A percentile compares a stretch with the other conserved stretches of the same genome.
Evolutionary conservation across 2,888 invertebrate species (phyloP).

Genomic region (Charanyca ferruginea): DNA sequence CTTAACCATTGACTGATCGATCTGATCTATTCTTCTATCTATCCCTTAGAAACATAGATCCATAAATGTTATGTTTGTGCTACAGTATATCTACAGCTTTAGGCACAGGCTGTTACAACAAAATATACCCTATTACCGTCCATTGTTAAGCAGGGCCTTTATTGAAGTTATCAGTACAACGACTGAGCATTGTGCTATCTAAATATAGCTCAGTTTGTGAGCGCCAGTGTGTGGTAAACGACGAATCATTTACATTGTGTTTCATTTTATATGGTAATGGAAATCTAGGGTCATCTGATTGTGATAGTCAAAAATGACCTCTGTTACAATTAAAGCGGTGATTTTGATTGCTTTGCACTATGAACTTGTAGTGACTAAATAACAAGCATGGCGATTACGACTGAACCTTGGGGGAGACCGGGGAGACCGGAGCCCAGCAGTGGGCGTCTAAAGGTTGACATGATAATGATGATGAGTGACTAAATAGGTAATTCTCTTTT

Average conservation of each 20-base stretch:
- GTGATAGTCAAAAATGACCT: slow-evolving; percentile 26
- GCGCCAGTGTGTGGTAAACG: slow-evolving; percentile 28
- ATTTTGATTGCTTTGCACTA: slow-evolving; percentile 10
- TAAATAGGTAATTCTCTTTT: neutral
- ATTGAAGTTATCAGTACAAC: slow-evolving; percentile 51
- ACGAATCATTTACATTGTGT: slow-evolving; percentile 51
- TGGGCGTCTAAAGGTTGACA: too few species aligned
- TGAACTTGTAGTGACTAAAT: too few species aligned
- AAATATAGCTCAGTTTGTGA: slow-evolving; percentile 54
- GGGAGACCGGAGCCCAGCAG: too few species aligned
- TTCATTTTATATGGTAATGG: slow-evolving; percentile 44
- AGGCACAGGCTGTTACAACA: slow-evolving; percentile 23
- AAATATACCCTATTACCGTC: slow-evolving; percentile 48
- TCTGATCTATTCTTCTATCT: too few species aligned
- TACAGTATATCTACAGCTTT: neutral
- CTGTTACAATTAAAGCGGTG: neutral
- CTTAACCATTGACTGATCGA: too few species aligned
- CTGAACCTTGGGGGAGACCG: too few species aligned
- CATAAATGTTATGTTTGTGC: neutral
- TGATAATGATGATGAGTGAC: too few species aligned
- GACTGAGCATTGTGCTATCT: slow-evolving; percentile 52
- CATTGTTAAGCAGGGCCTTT: slow-evolving; percentile 53
- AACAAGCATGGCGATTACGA: too few species aligned
- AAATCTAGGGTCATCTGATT: slow-evolving; percentile 15
- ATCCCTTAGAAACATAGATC: too few species aligned